Conservation (phyloP, 1,140 invertebrate genomes). For the Philotrypesis tridentata region DNA sequence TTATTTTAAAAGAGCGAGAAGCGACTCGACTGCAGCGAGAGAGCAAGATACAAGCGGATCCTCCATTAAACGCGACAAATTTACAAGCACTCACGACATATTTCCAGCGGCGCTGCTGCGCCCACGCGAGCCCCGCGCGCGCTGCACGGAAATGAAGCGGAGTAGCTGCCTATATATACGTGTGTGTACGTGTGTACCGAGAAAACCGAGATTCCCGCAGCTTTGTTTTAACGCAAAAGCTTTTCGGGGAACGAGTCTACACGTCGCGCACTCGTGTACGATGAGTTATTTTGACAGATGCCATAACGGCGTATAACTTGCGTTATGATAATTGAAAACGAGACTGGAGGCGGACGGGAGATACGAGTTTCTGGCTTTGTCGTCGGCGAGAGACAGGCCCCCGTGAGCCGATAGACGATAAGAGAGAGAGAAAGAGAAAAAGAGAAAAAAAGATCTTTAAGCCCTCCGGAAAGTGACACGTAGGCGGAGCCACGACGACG, state of each 20-base stretch:
- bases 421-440: too few species aligned
- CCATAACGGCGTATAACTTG: neutral
- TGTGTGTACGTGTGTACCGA: neutral
- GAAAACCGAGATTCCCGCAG: neutral
- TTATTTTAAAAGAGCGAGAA: constrained; percentile 32
- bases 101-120: constrained; percentile 13
- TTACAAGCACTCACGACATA: constrained; percentile 55
- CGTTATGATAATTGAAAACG: neutral
- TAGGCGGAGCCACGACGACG: constrained; percentile 9
- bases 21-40: neutral
- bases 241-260: neutral
- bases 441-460: neutral
- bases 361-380: neutral
- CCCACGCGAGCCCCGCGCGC: neutral
- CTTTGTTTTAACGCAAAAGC: neutral
- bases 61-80: constrained; percentile 63
- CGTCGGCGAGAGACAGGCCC: neutral
- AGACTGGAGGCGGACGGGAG: neutral
- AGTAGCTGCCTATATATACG: neutral
- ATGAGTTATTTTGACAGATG: neutral
- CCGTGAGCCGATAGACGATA: neutral
- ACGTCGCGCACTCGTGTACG: neutral
- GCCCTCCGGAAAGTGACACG: neutral
- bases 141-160: constrained; percentile 13
- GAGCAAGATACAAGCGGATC: constrained; percentile 33